phyloP scores from a whole-genome alignment of 2,888 invertebrate genomes.

The Phaedon cochleariae region DNA sequence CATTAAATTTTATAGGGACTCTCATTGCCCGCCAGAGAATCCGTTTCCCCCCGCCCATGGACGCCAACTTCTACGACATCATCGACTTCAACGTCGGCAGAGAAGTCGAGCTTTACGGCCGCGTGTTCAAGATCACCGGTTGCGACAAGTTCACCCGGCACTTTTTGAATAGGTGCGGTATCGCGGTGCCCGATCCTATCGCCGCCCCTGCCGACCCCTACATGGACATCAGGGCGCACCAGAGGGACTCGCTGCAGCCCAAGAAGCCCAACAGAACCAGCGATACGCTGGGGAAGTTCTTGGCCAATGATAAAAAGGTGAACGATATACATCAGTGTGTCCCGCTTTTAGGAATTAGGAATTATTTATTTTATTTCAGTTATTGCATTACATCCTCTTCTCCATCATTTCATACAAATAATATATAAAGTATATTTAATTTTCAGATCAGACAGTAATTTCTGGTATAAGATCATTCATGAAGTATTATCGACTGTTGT shows the following conservation, averaged over 20 bases:
- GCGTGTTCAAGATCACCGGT: slow-evolving; percentile 80
- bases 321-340: too few relatives aligned
- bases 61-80: slow-evolving; percentile 81
- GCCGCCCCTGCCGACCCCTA: slow-evolving; percentile 67
- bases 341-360: too few relatives aligned
- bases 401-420: too few relatives aligned
- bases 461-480: too few relatives aligned
- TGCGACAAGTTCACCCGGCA: slow-evolving; percentile 89
- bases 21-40: slow-evolving; percentile 85
- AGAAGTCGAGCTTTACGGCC: slow-evolving; percentile 82
- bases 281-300: slow-evolving; percentile 79
- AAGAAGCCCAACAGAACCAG: slow-evolving; percentile 67
- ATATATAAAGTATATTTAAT: too few relatives aligned
- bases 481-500: too few relatives aligned
- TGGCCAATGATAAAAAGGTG: slow-evolving; percentile 79
- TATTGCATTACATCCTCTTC: too few relatives aligned
- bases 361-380: too few relatives aligned
- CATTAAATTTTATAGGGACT: slow-evolving; percentile 67
- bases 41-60: slow-evolving; percentile 76
- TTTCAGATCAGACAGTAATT: too few relatives aligned
- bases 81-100: slow-evolving; percentile 87
- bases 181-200: slow-evolving; percentile 79
- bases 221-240: slow-evolving; percentile 61
- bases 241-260: slow-evolving; percentile 55
- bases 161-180: slow-evolving; percentile 85